Conservation (phyloP, 2,888 invertebrate species). For the Drosophila lacicola region DNA sequence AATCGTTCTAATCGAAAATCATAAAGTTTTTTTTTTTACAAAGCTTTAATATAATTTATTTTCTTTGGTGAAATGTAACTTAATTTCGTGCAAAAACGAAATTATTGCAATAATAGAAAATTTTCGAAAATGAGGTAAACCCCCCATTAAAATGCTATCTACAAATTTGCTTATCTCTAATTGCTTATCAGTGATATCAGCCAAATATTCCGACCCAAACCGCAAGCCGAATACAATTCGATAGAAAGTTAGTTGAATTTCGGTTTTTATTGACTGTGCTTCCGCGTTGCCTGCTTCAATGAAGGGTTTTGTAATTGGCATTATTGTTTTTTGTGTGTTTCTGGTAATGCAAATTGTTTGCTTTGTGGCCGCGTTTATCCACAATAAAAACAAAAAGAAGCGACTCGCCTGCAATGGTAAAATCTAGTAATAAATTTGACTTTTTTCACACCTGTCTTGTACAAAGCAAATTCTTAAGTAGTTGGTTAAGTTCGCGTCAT, state of each 20-base stretch:
- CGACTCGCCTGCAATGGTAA: not conserved
- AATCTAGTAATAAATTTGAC: not conserved
- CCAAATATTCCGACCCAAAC: not conserved
- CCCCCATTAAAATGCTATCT: not conserved
- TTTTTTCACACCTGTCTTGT: not conserved
- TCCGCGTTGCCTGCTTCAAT: not conserved
- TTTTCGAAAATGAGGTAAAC: not conserved
- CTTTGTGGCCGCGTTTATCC: not conserved
- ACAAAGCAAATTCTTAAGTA: not conserved
- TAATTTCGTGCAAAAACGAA: constrained; percentile 2
- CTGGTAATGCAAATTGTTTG: not conserved
- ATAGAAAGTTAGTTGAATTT: constrained; percentile 3
- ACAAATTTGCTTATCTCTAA: not conserved
- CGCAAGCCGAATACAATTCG: not conserved
- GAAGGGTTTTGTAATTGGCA: not conserved
- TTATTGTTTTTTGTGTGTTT: not conserved
- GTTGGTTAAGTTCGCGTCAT: not conserved
- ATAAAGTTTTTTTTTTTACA: not conserved
- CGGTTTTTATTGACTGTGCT: not conserved
- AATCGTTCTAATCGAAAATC: not conserved
- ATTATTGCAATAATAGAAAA: not conserved
- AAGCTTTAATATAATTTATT: no score
- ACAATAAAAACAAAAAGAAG: not conserved
- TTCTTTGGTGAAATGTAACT: not conserved
- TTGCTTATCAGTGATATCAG: constrained; percentile 9